Conservation (phyloP, 2,888 invertebrate species). For the Ormyrus nitidulus region DNA sequence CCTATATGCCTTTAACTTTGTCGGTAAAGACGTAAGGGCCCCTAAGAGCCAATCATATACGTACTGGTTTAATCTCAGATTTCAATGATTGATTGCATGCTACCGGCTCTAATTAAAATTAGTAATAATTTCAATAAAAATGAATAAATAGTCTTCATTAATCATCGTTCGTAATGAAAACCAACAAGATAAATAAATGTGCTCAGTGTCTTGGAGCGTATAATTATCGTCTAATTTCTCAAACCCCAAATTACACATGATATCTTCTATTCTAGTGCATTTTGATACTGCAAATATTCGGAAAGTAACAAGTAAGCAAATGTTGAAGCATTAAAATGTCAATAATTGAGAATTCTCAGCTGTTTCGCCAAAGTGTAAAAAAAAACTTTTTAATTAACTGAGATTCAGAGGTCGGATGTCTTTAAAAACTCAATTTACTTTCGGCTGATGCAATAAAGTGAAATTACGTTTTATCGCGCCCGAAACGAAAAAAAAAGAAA, state of each 20-base stretch:
- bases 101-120: constrained; percentile 66
- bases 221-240: background rate
- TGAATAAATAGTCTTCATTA: constrained; percentile 5
- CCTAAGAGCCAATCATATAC: constrained; percentile 17
- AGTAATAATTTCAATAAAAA: constrained; percentile 37
- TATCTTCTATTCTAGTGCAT: too few species aligned
- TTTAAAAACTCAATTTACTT: too few species aligned
- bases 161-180: constrained; percentile 26
- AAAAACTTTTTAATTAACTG: background rate
- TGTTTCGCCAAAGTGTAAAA: background rate
- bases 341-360: too few species aligned
- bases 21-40: constrained; percentile 36
- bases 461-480: background rate
- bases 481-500: too few species aligned
- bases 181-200: constrained; percentile 15
- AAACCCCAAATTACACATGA: too few species aligned
- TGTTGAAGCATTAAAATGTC: too few species aligned
- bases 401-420: too few species aligned
- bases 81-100: constrained; percentile 66
- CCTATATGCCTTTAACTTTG: constrained; percentile 63
- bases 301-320: too few species aligned
- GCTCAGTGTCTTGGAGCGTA: background rate
- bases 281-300: too few species aligned
- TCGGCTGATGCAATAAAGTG: too few species aligned
- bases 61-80: constrained; percentile 60